A percentile compares a stretch with the other conserved stretches of the same genome.
Conservation (phyloP, 2,888 invertebrate species). For the Bombyx huttoni region DNA sequence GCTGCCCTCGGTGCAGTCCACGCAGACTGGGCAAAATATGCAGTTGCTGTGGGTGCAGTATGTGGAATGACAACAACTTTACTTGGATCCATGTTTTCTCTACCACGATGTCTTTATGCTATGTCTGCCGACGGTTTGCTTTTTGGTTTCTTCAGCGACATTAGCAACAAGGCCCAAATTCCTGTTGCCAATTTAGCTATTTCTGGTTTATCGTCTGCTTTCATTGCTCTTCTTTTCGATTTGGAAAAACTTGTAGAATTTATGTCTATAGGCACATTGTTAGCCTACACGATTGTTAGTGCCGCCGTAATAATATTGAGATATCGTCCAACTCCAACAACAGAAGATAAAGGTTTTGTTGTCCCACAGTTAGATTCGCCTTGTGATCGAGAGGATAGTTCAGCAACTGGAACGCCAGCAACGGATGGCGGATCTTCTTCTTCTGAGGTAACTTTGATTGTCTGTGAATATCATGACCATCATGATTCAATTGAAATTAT, state of each 20-base stretch:
- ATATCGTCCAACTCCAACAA: constrained; percentile 76
- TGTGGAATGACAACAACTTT: constrained; percentile 94
- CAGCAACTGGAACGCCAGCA: constrained; percentile 74
- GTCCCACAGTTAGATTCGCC: constrained; percentile 67
- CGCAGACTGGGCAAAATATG: constrained; percentile 87
- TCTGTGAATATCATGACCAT: not conserved
- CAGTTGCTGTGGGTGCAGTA: constrained; percentile 86
- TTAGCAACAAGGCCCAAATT: constrained; percentile 85
- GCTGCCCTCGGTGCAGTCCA: constrained; percentile 84
- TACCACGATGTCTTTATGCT: constrained; percentile 90
- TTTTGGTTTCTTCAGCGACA: constrained; percentile 83
- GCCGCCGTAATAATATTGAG: constrained; percentile 90
- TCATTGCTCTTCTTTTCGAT: constrained; percentile 89
- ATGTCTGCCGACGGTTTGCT: constrained; percentile 92
- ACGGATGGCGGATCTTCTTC: constrained; percentile 74
- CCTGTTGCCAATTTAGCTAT: constrained; percentile 83
- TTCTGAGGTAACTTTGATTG: constrained; percentile 46
- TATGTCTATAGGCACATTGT: constrained; percentile 91
- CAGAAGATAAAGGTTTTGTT: constrained; percentile 59
- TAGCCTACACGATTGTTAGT: constrained; percentile 93
- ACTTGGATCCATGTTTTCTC: constrained; percentile 87
- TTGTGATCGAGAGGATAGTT: constrained; percentile 73
- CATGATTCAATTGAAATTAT: not conserved
- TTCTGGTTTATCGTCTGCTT: constrained; percentile 81
- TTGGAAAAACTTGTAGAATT: constrained; percentile 92